Base-by-base conservation (phyloP, 2,797 vertebrate species). In the Dendrocincla fuliginosa region DNA sequence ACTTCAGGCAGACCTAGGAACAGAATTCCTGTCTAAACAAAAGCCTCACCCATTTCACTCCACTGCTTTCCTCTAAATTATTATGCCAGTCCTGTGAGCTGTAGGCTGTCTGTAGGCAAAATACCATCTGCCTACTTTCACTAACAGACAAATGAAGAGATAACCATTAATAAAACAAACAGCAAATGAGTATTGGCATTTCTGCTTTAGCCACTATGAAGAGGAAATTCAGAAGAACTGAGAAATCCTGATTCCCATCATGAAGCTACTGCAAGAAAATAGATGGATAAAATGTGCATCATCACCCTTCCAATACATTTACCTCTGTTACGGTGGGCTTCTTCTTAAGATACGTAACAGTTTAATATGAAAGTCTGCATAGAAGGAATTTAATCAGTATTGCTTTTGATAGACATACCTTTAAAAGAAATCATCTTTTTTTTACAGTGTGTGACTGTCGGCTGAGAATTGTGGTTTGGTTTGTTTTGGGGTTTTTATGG, bases 11-110 rank as follows among this genome's bases (percentile, higher is more conserved):
- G 61, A 87, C 42, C 77, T 55, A 60, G 80, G 74, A 95, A 78
- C 67, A 84, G 86, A 70, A 74, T 76, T 61, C 32, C 57, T 78
- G 35, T 95, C 86, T 87, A 94, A 96, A 93, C 84, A 96, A 69
- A 95, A 92, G 67, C 19, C 77, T 92, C 74, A 93, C 78, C 78
- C 74, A 44, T 93, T 92, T 90, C 20, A 20, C 28, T 59, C 33
- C 46, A 22, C 47, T 47, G 39, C 47, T 88, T 37, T 68, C 27
- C 55, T 68, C 57, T 71, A 78, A 90, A 78, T 18, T 69, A 65
- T 88, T 65, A 84, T 22, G 12, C 30, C 70, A 59, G 18, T 50
- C 47, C 49, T 52, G 28, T 49, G 63, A 93, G 41, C 73, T 80
- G 19, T 24, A 83, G 60, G 28, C 16, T 90, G 56, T n/a, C 61